phyloP scores from a whole-genome alignment of 2,113 vertebrate genomes.

The Vombatus ursinus region DNA sequence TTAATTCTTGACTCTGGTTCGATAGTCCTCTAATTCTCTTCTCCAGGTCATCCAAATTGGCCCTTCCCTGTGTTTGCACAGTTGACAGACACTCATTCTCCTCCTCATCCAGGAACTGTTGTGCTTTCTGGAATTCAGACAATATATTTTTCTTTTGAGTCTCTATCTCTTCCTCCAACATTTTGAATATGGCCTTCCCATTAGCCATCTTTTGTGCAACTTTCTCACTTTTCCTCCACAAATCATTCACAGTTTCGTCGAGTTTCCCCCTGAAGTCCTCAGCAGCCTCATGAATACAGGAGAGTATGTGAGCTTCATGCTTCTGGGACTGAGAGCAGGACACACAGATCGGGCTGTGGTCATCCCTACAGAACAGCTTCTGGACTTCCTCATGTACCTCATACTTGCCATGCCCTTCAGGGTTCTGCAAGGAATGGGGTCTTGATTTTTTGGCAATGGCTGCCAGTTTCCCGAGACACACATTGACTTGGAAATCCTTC shows the following conservation, averaged over 20 bases:
- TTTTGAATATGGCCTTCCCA: background rate
- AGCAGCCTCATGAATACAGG: background rate
- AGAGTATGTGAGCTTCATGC: background rate
- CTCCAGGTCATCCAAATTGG: background rate
- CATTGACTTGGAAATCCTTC: background rate
- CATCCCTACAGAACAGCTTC: background rate
- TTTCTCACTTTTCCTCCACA: background rate
- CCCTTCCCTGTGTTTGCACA: background rate
- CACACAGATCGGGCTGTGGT: too few relatives aligned
- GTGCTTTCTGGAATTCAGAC: background rate
- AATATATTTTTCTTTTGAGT: background rate
- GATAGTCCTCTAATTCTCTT: background rate
- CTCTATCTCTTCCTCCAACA: background rate
- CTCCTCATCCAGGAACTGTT: background rate
- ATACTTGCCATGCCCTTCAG: background rate
- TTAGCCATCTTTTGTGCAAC: background rate
- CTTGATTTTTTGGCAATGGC: background rate
- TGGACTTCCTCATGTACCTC: background rate
- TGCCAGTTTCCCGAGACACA: background rate
- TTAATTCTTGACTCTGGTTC: background rate
- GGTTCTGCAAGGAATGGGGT: background rate
- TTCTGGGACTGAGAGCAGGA: background rate
- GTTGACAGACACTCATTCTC: background rate
- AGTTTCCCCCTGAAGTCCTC: background rate
- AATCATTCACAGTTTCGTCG: background rate